Evolutionary conservation across 2,113 vertebrate genomes (phyloP).

Genomic region (Macrotus californicus): DNA sequence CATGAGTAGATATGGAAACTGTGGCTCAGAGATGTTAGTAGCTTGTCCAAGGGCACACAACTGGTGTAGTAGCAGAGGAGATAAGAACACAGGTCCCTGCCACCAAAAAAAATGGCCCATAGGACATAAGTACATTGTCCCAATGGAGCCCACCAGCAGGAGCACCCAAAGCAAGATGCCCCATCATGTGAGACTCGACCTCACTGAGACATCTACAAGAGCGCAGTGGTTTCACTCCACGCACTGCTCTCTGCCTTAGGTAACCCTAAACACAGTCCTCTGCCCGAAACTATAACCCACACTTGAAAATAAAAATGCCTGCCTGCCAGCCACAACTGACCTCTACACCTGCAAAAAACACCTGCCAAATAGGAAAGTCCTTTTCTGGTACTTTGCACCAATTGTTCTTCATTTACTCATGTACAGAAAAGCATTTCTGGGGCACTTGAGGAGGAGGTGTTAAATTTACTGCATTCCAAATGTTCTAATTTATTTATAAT

Average conservation of each 20-base stretch:
- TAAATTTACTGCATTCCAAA: constrained; percentile 43
- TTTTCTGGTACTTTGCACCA: not conserved
- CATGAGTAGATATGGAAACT: not conserved
- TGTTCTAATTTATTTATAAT: constrained; percentile 59
- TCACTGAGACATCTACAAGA: not conserved
- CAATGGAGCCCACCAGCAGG: fast-evolving
- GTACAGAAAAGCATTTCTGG: not conserved
- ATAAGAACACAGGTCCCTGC: not conserved
- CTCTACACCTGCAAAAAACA: not conserved
- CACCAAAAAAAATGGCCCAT: not conserved
- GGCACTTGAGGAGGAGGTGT: not conserved
- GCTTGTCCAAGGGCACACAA: not conserved
- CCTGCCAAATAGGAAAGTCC: not conserved
- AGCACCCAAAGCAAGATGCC: fast-evolving
- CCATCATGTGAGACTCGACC: fast-evolving
- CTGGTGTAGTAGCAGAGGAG: not conserved
- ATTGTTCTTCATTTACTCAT: not conserved
- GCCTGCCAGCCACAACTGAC: not conserved
- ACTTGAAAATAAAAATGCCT: not conserved
- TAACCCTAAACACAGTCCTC: not conserved
- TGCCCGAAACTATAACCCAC: not conserved
- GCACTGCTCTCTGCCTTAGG: no score
- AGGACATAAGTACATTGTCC: fast-evolving
- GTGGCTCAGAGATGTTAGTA: not conserved
- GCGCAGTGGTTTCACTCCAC: fast-evolving